Conservation (phyloP, 2,888 invertebrate genomes). For the Pecten maximus region DNA sequence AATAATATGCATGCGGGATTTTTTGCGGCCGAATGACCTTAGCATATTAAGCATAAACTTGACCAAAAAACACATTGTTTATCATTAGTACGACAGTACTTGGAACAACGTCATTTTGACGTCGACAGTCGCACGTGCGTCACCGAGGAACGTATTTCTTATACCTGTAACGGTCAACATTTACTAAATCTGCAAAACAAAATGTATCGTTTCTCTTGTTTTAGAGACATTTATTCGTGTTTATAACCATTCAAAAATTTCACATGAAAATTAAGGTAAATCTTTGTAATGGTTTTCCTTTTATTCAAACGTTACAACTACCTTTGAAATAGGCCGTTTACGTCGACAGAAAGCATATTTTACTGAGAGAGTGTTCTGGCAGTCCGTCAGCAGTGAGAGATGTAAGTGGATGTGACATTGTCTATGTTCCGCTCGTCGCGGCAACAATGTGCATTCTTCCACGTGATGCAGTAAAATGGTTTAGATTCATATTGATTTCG, state of each 20-base stretch:
- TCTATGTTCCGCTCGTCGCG: neutral
- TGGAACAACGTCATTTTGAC: no score
- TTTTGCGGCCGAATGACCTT: no score
- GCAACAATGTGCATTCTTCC: constrained; percentile 11
- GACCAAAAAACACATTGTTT: no score
- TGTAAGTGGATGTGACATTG: neutral
- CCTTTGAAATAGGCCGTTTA: neutral
- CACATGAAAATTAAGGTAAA: constrained; percentile 7
- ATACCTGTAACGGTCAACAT: no score
- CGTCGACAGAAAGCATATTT: neutral
- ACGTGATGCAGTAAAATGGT: neutral
- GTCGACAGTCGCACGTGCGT: no score
- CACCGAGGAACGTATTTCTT: no score
- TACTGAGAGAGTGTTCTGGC: neutral
- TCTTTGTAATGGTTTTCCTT: neutral
- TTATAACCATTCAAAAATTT: neutral
- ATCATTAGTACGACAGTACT: no score
- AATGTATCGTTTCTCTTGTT: no score
- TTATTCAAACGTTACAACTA: neutral
- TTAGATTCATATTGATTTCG: constrained; percentile 17
- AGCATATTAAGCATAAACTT: no score
- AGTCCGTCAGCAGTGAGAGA: neutral
- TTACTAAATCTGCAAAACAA: no score
- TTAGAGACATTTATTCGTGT: neutral
- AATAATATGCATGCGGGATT: no score